Evolutionary conservation across 2,797 vertebrate genomes (phyloP).

Genomic region (Syndactyla subalaris): DNA sequence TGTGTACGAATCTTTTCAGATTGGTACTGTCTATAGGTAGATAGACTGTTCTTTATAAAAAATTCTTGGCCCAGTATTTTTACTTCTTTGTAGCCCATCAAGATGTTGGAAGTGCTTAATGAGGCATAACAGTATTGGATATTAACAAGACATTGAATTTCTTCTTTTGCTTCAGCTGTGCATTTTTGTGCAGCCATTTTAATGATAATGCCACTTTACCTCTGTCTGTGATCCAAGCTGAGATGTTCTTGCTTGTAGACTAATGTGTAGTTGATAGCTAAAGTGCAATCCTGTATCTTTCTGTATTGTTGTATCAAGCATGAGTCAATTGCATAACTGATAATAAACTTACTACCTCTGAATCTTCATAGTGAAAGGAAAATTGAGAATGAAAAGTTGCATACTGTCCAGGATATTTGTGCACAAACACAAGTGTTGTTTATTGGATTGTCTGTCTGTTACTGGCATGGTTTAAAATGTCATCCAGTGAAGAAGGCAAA

Average conservation of each 20-base stretch:
- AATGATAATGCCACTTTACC: not conserved
- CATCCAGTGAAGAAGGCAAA: not conserved
- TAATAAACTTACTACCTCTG: not conserved
- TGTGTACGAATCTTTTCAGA: not conserved
- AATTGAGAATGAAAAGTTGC: not conserved
- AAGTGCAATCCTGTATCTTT: not conserved
- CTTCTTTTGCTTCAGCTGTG: not conserved
- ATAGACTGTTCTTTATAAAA: not conserved
- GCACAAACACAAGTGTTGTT: not conserved
- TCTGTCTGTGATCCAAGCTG: not conserved
- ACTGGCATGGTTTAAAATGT: not conserved
- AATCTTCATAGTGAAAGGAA: not conserved
- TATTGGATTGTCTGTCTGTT: not conserved
- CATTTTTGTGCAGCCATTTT: constrained; percentile 1
- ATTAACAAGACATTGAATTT: not conserved
- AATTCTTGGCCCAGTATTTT: not conserved
- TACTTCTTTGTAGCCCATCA: not conserved
- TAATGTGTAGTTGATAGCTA: not conserved
- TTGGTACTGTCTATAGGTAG: not conserved
- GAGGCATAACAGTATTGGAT: not conserved
- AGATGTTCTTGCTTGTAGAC: not conserved
- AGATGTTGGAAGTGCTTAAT: not conserved
- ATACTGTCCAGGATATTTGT: not conserved
- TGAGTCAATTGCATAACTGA: not conserved
- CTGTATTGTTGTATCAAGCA: not conserved